Conservation (phyloP, 1,140 invertebrate genomes). For the Monomorium pharaonis region DNA sequence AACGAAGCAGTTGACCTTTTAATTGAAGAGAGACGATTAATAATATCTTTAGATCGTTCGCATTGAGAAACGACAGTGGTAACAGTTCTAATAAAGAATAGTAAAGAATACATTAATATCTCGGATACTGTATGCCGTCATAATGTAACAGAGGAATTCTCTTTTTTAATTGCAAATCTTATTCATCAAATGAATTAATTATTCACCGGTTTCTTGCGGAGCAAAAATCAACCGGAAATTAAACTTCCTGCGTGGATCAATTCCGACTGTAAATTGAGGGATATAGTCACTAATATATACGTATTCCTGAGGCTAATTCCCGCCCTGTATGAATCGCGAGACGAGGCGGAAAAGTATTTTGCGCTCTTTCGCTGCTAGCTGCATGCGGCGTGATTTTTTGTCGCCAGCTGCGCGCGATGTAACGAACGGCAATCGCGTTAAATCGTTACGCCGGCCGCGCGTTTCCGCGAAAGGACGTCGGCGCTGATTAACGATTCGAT, state of each 20-base stretch:
- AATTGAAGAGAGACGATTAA: background rate
- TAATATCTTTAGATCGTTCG: background rate
- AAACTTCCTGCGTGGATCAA: slow-evolving; percentile 41
- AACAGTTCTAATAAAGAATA: background rate
- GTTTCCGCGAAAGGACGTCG: slow-evolving; percentile 55
- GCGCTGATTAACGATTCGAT: slow-evolving; percentile 59
- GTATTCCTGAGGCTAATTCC: slow-evolving; percentile 31
- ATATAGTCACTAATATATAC: background rate
- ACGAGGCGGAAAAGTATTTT: slow-evolving; percentile 27
- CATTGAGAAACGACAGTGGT: too few relatives aligned
- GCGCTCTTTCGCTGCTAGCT: background rate
- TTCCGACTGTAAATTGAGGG: slow-evolving; percentile 32
- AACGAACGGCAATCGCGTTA: slow-evolving; percentile 60
- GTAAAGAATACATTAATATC: background rate
- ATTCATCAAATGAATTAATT: slow-evolving; percentile 36
- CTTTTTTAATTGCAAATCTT: slow-evolving; percentile 17
- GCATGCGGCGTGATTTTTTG: slow-evolving; percentile 48
- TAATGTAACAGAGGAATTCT: background rate
- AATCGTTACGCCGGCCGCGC: slow-evolving; percentile 54
- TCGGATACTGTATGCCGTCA: background rate
- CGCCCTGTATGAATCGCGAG: slow-evolving; percentile 11
- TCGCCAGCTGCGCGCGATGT: slow-evolving; percentile 31
- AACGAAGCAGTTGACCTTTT: background rate
- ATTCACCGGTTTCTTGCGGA: background rate
- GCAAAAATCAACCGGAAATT: slow-evolving; percentile 47